These are phyloP conservation scores for Phocides pigmalion DNA, from an alignment of 1,140 invertebrate species.

Conservation along the genomic window DNA sequence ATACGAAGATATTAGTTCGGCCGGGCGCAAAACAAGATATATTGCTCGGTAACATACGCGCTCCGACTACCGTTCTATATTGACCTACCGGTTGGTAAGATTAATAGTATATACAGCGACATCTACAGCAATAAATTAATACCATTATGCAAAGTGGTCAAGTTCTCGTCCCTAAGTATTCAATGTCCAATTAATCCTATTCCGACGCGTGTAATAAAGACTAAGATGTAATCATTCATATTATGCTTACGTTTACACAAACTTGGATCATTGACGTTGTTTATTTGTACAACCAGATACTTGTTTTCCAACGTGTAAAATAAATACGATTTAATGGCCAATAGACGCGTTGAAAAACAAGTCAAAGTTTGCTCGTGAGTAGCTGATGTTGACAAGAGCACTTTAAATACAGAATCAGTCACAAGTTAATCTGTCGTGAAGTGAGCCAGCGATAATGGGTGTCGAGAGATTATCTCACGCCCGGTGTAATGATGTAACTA, in stretches of 20 bases:
- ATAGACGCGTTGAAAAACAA: background rate
- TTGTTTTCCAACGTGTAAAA: conserved; percentile 1
- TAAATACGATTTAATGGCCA: background rate
- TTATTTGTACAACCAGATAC: background rate
- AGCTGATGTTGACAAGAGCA: conserved; percentile 10
- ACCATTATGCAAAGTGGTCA: background rate
- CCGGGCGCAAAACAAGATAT: conserved; percentile 27
- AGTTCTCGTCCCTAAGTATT: background rate
- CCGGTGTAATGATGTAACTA: conserved; percentile 53
- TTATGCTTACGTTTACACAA: background rate
- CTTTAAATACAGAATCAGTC: conserved; percentile 28
- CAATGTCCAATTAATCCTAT: conserved; percentile 1
- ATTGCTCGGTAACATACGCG: conserved; percentile 18
- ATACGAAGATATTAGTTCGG: conserved; percentile 36
- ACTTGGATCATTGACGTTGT: background rate
- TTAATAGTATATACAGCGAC: background rate
- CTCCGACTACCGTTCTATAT: background rate
- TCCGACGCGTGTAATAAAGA: background rate
- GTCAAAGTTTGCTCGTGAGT: background rate
- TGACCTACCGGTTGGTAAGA: background rate
- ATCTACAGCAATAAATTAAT: conserved; percentile 9
- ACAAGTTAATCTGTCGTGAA: conserved; percentile 52
- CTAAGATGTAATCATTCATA: background rate
- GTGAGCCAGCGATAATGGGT: conserved; percentile 48
- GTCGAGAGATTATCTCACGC: conserved; percentile 60